Conservation (phyloP, 1,140 invertebrate genomes). For the Sitophilus oryzae region DNA sequence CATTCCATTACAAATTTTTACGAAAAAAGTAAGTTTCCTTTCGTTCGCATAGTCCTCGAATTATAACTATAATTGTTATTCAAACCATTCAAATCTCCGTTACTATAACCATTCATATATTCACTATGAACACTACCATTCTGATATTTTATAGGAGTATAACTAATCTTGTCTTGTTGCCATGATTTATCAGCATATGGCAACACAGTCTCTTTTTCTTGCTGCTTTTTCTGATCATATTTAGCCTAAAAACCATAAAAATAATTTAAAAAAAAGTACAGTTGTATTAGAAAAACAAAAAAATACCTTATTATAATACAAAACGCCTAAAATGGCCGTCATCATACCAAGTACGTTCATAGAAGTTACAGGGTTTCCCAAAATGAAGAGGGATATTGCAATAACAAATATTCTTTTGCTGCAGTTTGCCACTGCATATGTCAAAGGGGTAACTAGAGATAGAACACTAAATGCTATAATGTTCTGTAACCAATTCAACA, state of each 20-base stretch:
- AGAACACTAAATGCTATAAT: constrained; percentile 91
- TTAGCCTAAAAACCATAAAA: constrained; percentile 63
- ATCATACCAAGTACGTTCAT: constrained; percentile 88
- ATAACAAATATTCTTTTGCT: constrained; percentile 95
- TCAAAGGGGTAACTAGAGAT: constrained; percentile 81
- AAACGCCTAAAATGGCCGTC: constrained; percentile 82
- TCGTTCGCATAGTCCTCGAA: constrained; percentile 20
- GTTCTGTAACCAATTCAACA: constrained; percentile 92
- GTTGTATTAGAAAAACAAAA: too few species aligned
- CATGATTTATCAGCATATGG: constrained; percentile 46
- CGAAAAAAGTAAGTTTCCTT: constrained; percentile 24
- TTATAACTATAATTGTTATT: constrained; percentile 26
- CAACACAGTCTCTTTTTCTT: constrained; percentile 50
- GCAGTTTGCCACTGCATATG: constrained; percentile 92
- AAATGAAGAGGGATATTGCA: constrained; percentile 75
- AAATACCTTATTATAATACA: constrained; percentile 76
- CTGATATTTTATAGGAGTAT: constrained; percentile 2
- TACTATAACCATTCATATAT: constrained; percentile 13
- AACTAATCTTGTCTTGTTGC: constrained; percentile 29
- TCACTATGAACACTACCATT: constrained; percentile 8
- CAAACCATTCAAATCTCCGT: constrained; percentile 14
- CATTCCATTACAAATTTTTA: not conserved
- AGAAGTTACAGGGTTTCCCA: constrained; percentile 87
- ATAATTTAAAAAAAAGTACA: too few species aligned
- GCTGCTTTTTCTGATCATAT: constrained; percentile 58